Evolutionary conservation across 2,888 invertebrate genomes (phyloP), one percentile per base, ranked within the genome.

Genomic region (Pediacus dermestoides): DNA sequence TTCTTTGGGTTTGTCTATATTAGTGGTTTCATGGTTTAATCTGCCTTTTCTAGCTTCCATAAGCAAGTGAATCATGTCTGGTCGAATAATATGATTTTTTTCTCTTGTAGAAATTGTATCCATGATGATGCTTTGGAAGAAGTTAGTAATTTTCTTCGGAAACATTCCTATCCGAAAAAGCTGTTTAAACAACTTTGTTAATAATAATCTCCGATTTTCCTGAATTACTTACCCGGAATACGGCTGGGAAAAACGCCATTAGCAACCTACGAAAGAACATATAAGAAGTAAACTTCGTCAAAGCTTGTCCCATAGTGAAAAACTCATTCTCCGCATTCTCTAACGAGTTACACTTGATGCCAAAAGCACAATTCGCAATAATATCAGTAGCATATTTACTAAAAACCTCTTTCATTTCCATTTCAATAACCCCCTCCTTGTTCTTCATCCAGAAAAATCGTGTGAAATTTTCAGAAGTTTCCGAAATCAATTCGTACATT

Each of bases 381-480:
- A 78, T 75, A 55, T 80, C 80, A 51, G 72, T 79, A 0, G 76
- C 71, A 47, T 74, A 78, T 1, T 76, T 69, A 1, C 73, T 71
- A 32, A 73, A 70, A 1, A 72, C 36, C 34, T 76, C 44, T 26
- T 57, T 60, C 33, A 57, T 39, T 38, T 60, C 60, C 4, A 53
- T 11, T 16, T 52, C 52, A 1, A 48, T 30, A 1, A 40, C 32
- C 4, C 54, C 44, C n/a, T n/a, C n/a, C 2, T 41, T 27, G 6
- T 27, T 26, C 22, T 43, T 32, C 1, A 30, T 10, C 15, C 36
- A 2, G 10, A 9, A 10, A 14, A 4, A n/a, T 8, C 14, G 12
- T n/a, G 13, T 10, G n/a, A 53, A 53, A 32, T 53, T 34, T 14
- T 56, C 34, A 8, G 59, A 51, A 21, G 53, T 53, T 16, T 61